Percentiles rank a stretch among this genome's conserved stretches.
phyloP scores from a whole-genome alignment of 2,888 invertebrate species.

The Nycteola revayana region DNA sequence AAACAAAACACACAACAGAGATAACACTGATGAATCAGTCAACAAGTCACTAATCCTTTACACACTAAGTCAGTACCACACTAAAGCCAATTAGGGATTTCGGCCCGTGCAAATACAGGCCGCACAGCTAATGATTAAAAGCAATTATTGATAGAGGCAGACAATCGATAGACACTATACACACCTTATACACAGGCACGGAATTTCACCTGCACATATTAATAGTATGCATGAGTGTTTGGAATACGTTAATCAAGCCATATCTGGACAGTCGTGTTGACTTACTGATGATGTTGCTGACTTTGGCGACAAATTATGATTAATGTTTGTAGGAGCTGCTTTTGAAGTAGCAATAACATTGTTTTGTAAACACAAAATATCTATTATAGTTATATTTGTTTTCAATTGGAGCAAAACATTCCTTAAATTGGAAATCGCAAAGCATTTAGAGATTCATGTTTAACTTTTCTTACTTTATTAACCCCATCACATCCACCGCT shows the following conservation, averaged over 20 bases:
- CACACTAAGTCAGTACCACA: conserved; percentile 26
- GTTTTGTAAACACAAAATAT: too few species aligned
- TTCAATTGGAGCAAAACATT: too few species aligned
- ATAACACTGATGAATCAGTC: conserved; percentile 21
- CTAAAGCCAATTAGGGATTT: conserved; percentile 37
- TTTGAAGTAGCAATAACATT: too few species aligned
- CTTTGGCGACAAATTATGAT: conserved; percentile 1
- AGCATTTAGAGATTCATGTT: too few species aligned
- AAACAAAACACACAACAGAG: conserved; percentile 4
- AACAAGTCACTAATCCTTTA: conserved; percentile 30
- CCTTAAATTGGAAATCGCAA: too few species aligned
- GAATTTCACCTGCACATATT: too few species aligned
- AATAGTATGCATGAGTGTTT: too few species aligned
- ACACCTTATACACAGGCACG: not conserved
- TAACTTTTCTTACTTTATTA: too few species aligned
- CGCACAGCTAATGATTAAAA: conserved; percentile 45
- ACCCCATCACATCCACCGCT: too few species aligned
- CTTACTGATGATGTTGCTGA: conserved; percentile 5
- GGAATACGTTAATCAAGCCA: conserved; percentile 22
- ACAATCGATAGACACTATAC: conserved; percentile 13
- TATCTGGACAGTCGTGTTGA: conserved; percentile 1
- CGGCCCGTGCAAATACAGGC: conserved; percentile 38
- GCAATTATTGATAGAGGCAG: conserved; percentile 47
- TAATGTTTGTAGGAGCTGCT: too few species aligned
- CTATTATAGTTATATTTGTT: too few species aligned